Percentiles rank a stretch among this genome's conserved stretches.
Conservation (phyloP, 2,113 vertebrate genomes). For the Sarotherodon lohbergeri region DNA sequence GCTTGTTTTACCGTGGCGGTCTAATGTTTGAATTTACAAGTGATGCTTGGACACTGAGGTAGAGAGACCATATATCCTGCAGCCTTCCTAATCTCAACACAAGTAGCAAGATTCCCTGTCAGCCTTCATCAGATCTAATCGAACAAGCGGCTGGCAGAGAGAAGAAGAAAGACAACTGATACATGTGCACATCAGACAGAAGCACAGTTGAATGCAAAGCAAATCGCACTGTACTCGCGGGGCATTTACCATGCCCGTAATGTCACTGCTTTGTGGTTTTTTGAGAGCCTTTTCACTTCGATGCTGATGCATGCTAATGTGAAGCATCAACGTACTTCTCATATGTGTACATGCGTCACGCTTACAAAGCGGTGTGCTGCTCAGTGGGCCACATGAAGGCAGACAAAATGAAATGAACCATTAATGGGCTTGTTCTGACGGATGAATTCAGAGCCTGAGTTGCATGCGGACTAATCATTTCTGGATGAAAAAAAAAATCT, state of each 20-base stretch:
- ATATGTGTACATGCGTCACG: not conserved
- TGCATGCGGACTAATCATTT: constrained; percentile 50
- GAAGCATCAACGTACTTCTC: not conserved
- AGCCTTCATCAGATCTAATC: constrained; percentile 44
- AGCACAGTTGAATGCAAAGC: not conserved
- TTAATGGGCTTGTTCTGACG: constrained; percentile 55
- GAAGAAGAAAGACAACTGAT: constrained; percentile 17
- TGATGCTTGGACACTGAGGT: constrained; percentile 5
- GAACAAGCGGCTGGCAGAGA: not conserved
- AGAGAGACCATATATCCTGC: constrained; percentile 20
- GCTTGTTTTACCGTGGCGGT: not conserved
- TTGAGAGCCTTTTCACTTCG: not conserved
- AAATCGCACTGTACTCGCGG: not conserved
- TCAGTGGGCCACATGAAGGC: constrained; percentile 41
- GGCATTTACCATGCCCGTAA: not conserved
- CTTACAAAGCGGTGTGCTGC: constrained; percentile 31
- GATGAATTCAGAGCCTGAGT: constrained; percentile 40
- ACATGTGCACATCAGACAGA: constrained; percentile 2
- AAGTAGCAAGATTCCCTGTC: constrained; percentile 56
- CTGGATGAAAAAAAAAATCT: constrained; percentile 44
- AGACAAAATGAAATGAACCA: constrained; percentile 59
- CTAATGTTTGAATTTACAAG: not conserved
- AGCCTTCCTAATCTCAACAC: constrained; percentile 25
- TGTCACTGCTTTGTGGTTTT: not conserved
- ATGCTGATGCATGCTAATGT: not conserved